These are phyloP conservation scores for Macrophya alboannulata DNA, from an alignment of 2,888 invertebrate species.

Conservation along the genomic window DNA sequence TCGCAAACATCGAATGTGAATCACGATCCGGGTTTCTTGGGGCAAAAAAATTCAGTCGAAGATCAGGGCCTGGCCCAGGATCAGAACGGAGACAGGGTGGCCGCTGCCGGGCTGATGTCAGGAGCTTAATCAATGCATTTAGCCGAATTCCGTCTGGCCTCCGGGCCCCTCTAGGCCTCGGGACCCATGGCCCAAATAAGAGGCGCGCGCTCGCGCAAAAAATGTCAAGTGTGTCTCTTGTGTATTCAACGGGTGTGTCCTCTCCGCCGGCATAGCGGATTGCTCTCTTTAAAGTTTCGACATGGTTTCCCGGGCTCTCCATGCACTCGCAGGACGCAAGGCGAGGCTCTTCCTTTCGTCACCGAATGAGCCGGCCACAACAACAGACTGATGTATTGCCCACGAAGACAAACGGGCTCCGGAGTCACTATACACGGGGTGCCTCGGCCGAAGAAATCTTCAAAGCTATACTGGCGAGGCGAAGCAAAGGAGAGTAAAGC, in stretches of 20 bases:
- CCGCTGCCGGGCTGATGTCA: constrained; percentile 70
- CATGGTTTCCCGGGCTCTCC: constrained; percentile 48
- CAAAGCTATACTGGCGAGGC: constrained; percentile 36
- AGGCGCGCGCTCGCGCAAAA: constrained; percentile 74
- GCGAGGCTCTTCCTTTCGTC: constrained; percentile 49
- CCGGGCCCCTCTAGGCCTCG: constrained; percentile 43
- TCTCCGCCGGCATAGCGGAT: constrained; percentile 43
- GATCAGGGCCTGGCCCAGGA: constrained; percentile 28
- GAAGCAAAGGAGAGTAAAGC: neutral
- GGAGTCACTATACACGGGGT: constrained; percentile 10
- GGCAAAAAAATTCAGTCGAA: constrained; percentile 41
- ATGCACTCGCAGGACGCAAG: neutral
- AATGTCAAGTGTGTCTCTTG: constrained; percentile 61
- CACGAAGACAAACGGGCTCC: constrained; percentile 46
- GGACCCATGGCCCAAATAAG: constrained; percentile 74
- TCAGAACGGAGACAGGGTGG: constrained; percentile 52
- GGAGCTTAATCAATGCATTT: constrained; percentile 80
- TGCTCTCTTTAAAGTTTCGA: constrained; percentile 54
- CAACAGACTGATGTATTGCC: constrained; percentile 52
- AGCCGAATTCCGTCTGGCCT: constrained; percentile 79
- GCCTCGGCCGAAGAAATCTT: neutral
- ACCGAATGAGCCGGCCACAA: constrained; percentile 43
- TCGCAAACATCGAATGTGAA: constrained; percentile 52
- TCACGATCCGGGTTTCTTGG: constrained; percentile 35
- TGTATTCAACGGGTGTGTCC: constrained; percentile 56